Conservation (phyloP, 1,140 invertebrate species). For the Adoxophyes honmai region DNA sequence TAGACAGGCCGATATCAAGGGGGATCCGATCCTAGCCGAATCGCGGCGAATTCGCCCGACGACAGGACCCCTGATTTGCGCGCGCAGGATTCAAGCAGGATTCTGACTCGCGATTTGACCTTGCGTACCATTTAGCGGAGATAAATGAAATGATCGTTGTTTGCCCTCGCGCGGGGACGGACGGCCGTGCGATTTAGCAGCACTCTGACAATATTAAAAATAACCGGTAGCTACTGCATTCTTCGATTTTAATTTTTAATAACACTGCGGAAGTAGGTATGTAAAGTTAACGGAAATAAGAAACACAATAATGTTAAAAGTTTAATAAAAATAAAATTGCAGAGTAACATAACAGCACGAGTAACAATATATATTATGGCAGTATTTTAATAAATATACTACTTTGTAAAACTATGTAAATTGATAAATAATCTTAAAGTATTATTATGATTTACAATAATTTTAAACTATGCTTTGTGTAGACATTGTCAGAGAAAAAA, state of each 20-base stretch:
- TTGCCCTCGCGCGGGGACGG: too few relatives aligned
- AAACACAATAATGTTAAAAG: background rate
- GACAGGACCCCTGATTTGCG: slow-evolving; percentile 48
- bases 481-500: too few relatives aligned
- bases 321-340: slow-evolving; percentile 11
- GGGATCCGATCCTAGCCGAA: slow-evolving; percentile 33
- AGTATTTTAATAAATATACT: background rate
- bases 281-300: background rate
- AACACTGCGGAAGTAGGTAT: too few relatives aligned
- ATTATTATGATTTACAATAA: too few relatives aligned
- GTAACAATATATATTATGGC: slow-evolving; percentile 13
- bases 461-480: too few relatives aligned
- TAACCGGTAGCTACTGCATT: too few relatives aligned
- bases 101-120: slow-evolving; percentile 24
- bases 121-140: slow-evolving; percentile 28
- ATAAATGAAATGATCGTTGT: slow-evolving; percentile 19
- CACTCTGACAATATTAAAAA: too few relatives aligned
- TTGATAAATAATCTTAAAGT: background rate
- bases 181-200: too few relatives aligned
- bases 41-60: slow-evolving; percentile 29
- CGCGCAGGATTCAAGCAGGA: slow-evolving; percentile 42
- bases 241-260: too few relatives aligned
- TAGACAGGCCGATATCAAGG: slow-evolving; percentile 15
- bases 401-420: background rate
- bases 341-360: slow-evolving; percentile 9